Percentiles rank a stretch among this genome's conserved stretches.
Evolutionary conservation across 1,140 invertebrate genomes (phyloP).

Genomic region (Meloidogyne floridensis): DNA sequence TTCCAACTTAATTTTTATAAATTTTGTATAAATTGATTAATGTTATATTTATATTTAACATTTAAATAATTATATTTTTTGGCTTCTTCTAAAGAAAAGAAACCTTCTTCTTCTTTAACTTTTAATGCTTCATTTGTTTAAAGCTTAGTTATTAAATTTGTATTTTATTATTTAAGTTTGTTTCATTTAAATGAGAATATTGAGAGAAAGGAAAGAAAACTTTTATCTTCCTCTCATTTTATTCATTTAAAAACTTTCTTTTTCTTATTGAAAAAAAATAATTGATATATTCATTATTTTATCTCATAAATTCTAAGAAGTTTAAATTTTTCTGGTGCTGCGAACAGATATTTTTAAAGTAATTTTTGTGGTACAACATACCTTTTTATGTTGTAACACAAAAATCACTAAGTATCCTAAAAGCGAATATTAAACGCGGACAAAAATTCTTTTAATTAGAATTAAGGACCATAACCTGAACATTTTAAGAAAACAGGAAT

Average conservation of each 20-base stretch:
- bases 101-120: neutral
- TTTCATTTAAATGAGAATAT: neutral
- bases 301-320: too few species aligned
- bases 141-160: conserved; percentile 6
- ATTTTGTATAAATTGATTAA: conserved; percentile 5
- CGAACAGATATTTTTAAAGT: too few species aligned
- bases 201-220: neutral
- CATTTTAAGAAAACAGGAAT: too few species aligned
- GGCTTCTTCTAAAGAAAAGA: neutral
- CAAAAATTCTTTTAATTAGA: too few species aligned
- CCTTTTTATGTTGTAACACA: too few species aligned
- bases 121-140: neutral
- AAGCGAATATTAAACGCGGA: too few species aligned
- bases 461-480: too few species aligned
- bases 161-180: conserved; percentile 5
- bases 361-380: too few species aligned
- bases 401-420: too few species aligned
- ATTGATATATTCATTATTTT: too few species aligned
- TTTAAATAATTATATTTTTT: conserved; percentile 3
- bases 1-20: neutral
- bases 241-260: neutral
- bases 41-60: neutral
- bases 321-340: too few species aligned
- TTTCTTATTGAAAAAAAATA: too few species aligned
- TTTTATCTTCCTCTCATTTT: neutral